A percentile compares a stretch with the other conserved stretches of the same genome.
Evolutionary conservation across 2,888 invertebrate genomes (phyloP).

Genomic region (Tipula helvola): DNA sequence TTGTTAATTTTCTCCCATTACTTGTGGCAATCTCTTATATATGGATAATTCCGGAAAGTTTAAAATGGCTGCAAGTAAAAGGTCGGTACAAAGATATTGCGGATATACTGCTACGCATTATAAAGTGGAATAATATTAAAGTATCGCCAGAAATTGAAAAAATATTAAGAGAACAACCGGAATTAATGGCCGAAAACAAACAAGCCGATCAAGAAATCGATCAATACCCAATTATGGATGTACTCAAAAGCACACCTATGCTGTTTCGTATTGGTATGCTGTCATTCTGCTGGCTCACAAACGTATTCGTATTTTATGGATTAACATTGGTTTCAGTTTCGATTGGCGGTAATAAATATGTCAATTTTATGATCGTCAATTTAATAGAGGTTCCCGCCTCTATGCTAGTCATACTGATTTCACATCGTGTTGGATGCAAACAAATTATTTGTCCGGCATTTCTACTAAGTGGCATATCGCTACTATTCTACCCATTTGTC

Average conservation of each 20-base stretch:
- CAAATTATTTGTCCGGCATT: constrained; percentile 29
- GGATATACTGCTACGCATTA: constrained; percentile 22
- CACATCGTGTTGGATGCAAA: constrained; percentile 45
- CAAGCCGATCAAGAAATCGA: no score
- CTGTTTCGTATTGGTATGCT: constrained; percentile 35
- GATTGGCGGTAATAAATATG: not conserved
- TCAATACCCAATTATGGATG: no score
- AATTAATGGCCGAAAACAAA: not conserved
- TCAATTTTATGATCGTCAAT: not conserved
- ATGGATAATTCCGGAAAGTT: constrained; percentile 49
- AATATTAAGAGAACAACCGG: not conserved
- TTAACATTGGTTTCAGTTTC: constrained; percentile 30
- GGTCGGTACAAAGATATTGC: constrained; percentile 23
- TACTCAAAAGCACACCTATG: not conserved
- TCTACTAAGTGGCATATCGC: constrained; percentile 21
- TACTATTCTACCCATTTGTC: constrained; percentile 28
- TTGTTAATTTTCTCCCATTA: constrained; percentile 37
- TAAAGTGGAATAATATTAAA: constrained; percentile 35
- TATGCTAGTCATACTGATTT: not conserved
- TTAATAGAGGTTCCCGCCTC: not conserved
- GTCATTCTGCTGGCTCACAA: constrained; percentile 58
- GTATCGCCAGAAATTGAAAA: not conserved
- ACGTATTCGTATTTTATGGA: constrained; percentile 61
- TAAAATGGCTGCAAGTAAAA: constrained; percentile 53
- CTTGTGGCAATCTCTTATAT: constrained; percentile 50